Conservation (phyloP, 1,140 invertebrate species). For the Halictus rubicundus region DNA sequence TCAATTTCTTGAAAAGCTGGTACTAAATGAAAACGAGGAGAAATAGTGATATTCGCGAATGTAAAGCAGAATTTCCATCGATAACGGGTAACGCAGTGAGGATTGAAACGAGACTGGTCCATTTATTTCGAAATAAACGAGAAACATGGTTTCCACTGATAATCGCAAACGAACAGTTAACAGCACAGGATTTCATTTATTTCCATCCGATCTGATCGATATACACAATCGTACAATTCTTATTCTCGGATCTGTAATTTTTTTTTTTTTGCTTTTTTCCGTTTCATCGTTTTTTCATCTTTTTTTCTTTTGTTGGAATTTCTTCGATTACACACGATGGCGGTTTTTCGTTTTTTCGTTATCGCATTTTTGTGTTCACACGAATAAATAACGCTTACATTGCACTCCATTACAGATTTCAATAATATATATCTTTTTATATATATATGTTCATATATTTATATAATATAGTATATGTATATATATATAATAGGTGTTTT, state of each 20-base stretch:
- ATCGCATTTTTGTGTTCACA: constrained; percentile 62
- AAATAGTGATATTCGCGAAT: too few species aligned
- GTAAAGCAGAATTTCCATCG: not conserved
- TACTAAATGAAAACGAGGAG: too few species aligned
- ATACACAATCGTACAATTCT: constrained; percentile 33
- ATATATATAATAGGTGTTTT: constrained; percentile 57
- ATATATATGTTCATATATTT: constrained; percentile 68
- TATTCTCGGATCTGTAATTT: constrained; percentile 14
- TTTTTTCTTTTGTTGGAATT: constrained; percentile 34
- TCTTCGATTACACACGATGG: constrained; percentile 33
- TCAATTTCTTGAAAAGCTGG: too few species aligned
- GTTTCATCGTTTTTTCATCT: not conserved
- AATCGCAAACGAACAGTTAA: constrained; percentile 18
- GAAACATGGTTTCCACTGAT: constrained; percentile 25
- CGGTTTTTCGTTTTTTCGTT: constrained; percentile 25
- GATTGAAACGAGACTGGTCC: not conserved
- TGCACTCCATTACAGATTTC: constrained; percentile 77
- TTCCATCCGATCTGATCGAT: constrained; percentile 33
- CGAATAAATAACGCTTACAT: constrained; percentile 77
- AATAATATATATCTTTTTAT: constrained; percentile 70
- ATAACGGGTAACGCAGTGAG: not conserved
- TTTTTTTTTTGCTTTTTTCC: not conserved
- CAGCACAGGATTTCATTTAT: constrained; percentile 39
- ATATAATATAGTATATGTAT: constrained; percentile 49
- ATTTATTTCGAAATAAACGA: constrained; percentile 4